Conservation (phyloP, 2,113 vertebrate species). For the Macroglossus sobrinus region DNA sequence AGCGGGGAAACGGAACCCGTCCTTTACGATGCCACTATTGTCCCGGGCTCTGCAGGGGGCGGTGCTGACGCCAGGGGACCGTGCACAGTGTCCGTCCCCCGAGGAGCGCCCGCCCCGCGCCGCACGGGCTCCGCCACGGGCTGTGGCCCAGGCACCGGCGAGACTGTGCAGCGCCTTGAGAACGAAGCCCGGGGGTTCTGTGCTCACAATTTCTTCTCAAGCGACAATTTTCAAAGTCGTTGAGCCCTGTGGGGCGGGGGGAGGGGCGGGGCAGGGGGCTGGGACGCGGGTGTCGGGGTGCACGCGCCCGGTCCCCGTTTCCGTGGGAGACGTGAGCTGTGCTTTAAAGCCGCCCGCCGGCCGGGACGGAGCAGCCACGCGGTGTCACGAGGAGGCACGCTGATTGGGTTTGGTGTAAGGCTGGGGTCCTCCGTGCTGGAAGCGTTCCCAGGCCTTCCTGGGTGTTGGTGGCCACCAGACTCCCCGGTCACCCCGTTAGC, state of each 20-base stretch:
- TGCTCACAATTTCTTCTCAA: fast-evolving
- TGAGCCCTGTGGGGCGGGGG: fast-evolving
- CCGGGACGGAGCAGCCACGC: conserved; percentile 89
- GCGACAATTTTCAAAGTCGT: not conserved
- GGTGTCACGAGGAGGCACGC: conserved; percentile 90
- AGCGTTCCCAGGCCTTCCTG: conserved; percentile 85
- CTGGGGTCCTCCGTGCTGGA: conserved; percentile 89
- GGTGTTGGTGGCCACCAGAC: conserved; percentile 84
- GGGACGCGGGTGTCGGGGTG: no score
- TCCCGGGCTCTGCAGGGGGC: conserved; percentile 22
- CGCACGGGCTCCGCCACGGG: no score
- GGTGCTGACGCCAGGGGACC: not conserved
- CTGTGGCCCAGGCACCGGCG: fast-evolving
- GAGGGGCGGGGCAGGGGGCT: fast-evolving
- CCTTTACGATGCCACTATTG: conserved; percentile 35
- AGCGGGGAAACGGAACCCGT: conserved; percentile 32
- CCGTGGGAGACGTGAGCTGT: fast-evolving
- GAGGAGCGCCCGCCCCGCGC: no score
- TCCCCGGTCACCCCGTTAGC: conserved; percentile 93
- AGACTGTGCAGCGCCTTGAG: fast-evolving
- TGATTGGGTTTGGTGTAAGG: conserved; percentile 95
- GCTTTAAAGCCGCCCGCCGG: conserved; percentile 73
- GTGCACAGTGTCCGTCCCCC: not conserved
- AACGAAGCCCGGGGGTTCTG: fast-evolving
- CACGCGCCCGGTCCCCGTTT: no score